phyloP scores from a whole-genome alignment of 2,797 vertebrate species.

The Pteropus rufus region DNA sequence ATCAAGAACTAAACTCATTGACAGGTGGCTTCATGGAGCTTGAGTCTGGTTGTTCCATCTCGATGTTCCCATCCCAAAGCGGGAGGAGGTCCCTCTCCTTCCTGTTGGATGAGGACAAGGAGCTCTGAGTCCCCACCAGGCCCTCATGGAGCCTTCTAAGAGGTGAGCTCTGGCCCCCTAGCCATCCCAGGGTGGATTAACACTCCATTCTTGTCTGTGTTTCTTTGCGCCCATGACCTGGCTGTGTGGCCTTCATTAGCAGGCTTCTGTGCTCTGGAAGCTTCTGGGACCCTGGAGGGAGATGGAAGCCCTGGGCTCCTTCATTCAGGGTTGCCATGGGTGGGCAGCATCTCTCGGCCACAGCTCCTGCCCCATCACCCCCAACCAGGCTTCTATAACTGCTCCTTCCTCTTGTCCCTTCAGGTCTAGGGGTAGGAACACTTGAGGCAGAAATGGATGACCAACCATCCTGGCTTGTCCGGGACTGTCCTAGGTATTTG shows the following conservation, averaged over 20 bases:
- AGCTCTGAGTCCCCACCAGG: background rate
- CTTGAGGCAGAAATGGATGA: background rate
- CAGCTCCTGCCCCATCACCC: background rate
- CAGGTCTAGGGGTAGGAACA: background rate
- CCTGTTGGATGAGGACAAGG: background rate
- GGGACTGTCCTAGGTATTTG: background rate
- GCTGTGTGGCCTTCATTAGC: accelerated
- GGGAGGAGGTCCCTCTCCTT: background rate
- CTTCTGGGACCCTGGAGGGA: background rate
- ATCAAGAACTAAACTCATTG: accelerated
- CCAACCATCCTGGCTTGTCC: background rate
- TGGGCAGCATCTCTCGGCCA: accelerated
- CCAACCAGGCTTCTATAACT: background rate
- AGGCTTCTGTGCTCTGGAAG: background rate
- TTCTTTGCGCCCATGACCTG: background rate
- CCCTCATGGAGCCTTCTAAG: background rate
- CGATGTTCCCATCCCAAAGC: accelerated
- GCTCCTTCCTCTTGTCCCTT: background rate
- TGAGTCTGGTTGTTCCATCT: background rate
- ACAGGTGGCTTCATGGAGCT: background rate
- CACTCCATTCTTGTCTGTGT: background rate
- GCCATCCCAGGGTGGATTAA: background rate
- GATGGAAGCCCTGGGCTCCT: background rate
- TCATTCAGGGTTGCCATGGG: background rate
- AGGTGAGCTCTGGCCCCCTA: background rate